These are phyloP conservation scores for Leptodactylus fuscus DNA, from an alignment of 2,113 vertebrate genomes.

Conservation along the genomic window DNA sequence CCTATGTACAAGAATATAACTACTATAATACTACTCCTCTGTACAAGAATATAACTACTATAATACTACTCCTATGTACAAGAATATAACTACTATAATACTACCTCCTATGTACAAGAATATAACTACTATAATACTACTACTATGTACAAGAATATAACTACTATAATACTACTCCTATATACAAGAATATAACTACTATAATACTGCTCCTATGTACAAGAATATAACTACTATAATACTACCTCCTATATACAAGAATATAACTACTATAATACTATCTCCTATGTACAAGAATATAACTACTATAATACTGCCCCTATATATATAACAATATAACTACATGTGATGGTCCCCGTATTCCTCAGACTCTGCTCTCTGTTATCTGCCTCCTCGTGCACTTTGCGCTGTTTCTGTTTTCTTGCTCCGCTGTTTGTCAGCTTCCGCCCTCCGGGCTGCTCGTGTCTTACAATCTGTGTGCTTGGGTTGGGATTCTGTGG, in stretches of 20 bases:
- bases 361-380: no score
- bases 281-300: neutral
- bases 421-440: neutral
- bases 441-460: neutral
- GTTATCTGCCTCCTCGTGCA: neutral
- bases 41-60: neutral
- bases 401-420: neutral
- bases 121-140: conserved; percentile 10
- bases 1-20: neutral
- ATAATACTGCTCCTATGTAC: neutral
- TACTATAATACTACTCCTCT: neutral
- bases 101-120: neutral
- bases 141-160: neutral
- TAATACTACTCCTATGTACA: conserved; percentile 6
- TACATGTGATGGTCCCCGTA: neutral
- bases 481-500: neutral
- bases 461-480: neutral
- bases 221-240: conserved; percentile 12
- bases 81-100: neutral
- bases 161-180: neutral
- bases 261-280: conserved; percentile 6
- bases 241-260: neutral
- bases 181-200: neutral
- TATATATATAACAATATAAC: neutral
- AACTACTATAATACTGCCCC: neutral